Conservation (phyloP, 2,113 vertebrate species). For the Peromyscus leucopus region DNA sequence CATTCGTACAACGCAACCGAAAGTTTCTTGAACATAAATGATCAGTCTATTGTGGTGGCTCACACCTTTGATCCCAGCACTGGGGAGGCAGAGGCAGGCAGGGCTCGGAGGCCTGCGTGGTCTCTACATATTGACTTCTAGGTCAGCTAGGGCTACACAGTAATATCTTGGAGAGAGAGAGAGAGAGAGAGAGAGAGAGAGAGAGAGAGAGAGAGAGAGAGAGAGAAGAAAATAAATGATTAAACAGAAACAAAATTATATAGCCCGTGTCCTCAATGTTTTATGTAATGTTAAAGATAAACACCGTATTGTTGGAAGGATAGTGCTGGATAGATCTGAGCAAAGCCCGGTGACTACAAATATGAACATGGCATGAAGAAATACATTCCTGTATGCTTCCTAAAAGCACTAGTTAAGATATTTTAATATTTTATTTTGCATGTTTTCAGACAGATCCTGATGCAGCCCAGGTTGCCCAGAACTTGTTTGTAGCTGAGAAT, state of each 20-base stretch:
- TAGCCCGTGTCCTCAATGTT: neutral
- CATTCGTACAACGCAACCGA: neutral
- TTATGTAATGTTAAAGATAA: conserved; percentile 27
- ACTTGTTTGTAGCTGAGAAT: neutral
- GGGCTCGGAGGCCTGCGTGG: neutral
- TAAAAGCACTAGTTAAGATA: neutral
- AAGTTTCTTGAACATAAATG: conserved; percentile 40
- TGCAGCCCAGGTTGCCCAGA: neutral
- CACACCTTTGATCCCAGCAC: neutral
- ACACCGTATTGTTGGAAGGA: neutral
- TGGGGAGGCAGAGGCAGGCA: neutral
- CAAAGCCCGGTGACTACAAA: neutral
- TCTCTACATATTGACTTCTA: neutral
- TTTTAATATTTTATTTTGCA: neutral
- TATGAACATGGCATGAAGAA: neutral
- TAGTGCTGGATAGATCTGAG: neutral
- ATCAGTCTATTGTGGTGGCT: neutral
- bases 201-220: neutral
- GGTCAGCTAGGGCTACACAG: neutral
- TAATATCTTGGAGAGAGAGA: neutral
- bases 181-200: neutral
- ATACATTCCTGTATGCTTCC: neutral
- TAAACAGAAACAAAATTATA: neutral
- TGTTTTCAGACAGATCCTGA: neutral
- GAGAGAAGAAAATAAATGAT: neutral